A percentile compares a stretch with the other conserved stretches of the same genome.
Evolutionary conservation across 2,888 invertebrate genomes (phyloP).

Genomic region (Patella depressa): DNA sequence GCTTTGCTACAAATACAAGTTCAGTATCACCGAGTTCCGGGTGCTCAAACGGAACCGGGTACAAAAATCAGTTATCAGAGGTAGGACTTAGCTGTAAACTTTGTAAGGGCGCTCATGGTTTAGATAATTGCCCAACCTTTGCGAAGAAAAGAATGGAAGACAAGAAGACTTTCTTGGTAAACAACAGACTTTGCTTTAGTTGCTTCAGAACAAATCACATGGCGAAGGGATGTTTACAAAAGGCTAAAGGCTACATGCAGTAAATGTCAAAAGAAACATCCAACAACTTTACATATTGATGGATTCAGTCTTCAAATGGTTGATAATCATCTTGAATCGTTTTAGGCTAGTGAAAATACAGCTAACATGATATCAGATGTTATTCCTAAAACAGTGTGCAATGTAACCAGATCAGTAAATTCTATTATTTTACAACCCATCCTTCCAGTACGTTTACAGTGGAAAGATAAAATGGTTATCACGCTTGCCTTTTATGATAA

Average conservation of each 20-base stretch:
- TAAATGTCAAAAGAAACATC: not conserved
- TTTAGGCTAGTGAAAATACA: no score
- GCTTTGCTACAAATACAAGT: no score
- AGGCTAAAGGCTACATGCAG: not conserved
- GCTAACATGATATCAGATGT: no score
- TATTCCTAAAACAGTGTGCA: no score
- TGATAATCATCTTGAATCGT: no score
- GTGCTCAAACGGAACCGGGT: no score
- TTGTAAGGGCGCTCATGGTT: slow-evolving; percentile 1
- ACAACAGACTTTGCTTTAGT: slow-evolving; percentile 9
- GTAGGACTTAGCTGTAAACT: not conserved
- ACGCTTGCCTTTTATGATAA: slow-evolving; percentile 23
- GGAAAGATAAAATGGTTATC: not conserved
- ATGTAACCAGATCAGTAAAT: no score
- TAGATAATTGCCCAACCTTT: slow-evolving; percentile 7
- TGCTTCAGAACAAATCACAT: slow-evolving; percentile 1
- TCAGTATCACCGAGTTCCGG: no score
- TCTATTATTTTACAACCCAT: no score
- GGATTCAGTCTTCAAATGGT: no score
- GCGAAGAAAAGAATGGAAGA: not conserved
- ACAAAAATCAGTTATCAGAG: no score
- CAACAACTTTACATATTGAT: not conserved
- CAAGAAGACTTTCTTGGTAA: not conserved
- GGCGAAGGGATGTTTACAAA: not conserved
- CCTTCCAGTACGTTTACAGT: no score